Base-by-base conservation (phyloP, 2,797 vertebrate species). In the Sardinella longiceps region DNA sequence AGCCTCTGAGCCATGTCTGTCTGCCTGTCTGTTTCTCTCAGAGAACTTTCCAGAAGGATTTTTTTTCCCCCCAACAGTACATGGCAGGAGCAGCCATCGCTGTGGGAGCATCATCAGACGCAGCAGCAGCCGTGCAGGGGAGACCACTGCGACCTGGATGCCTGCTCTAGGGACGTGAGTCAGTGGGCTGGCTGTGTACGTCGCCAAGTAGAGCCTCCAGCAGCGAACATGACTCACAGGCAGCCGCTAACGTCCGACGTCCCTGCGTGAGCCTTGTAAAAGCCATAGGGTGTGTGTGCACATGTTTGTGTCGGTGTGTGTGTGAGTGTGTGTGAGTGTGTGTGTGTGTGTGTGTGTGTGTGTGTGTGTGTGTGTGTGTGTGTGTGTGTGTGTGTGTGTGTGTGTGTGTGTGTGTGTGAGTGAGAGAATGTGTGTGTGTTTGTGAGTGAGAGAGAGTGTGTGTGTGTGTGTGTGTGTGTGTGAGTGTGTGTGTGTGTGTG, bases 221-320 rank as follows among this genome's bases (percentile, higher is more conserved):
- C 60, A 30, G 60, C 60, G 25, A 63, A 63, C 60, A 63, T 63
- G 60, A 63, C 60, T 63, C 60, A 60, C 56, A 14, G 60, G 9
- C 60, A 63, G 60, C 60, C 60, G 25, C 14, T 30, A 30, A 28
- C 58, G 58, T 63, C 58, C 58, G 28, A 30, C 60, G 7, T 63
- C 25, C 7, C 28, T 63, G 60, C 60, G 14, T 30, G 60, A 28
- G 25, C 25, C 53, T 30, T 30, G 25, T 63, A 30, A 63, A 63
- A 63, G 30, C 60, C 60, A n/a, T 30, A 30, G 60, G 9, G 60
- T 60, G 56, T n/a, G 9, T 9, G 53, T 56, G 53, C 23, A 18
- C 23, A 18, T 56, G 53, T 56, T 14, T 56, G n/a, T n/a, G n/a
- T n/a, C n/a, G n/a, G 53, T 56, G 23, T 56, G 53, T 56, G 53